Evolutionary conservation across 2,113 vertebrate genomes (phyloP).

Genomic region (Rhinopithecus roxellana): DNA sequence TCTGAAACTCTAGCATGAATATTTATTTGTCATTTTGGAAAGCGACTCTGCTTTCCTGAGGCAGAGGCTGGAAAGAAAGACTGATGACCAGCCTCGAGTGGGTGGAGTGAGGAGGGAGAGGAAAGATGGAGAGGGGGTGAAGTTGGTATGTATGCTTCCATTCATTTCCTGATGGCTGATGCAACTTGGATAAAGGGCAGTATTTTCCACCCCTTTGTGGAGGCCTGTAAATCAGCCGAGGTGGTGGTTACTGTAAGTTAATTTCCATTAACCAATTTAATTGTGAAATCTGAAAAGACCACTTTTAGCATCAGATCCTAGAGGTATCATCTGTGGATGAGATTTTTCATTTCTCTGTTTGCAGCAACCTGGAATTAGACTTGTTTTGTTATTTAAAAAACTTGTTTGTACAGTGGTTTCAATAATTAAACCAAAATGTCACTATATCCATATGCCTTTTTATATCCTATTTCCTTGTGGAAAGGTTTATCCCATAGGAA

Average conservation of each 20-base stretch:
- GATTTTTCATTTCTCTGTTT: conserved; percentile 76
- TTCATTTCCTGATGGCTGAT: not conserved
- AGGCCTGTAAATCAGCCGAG: not conserved
- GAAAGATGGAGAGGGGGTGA: not conserved
- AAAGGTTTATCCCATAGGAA: conserved; percentile 78
- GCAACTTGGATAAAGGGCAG: accelerated
- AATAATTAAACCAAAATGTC: conserved; percentile 87
- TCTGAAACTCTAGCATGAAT: not conserved
- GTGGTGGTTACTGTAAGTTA: not conserved
- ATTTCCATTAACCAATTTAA: not conserved
- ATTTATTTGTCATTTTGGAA: conserved; percentile 42
- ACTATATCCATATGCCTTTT: conserved; percentile 68
- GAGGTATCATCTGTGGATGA: conserved; percentile 72
- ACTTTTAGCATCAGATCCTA: not conserved
- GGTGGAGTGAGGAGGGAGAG: not conserved
- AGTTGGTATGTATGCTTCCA: accelerated
- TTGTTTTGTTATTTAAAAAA: conserved; percentile 80
- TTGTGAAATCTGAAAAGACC: not conserved
- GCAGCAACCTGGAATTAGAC: conserved; percentile 69
- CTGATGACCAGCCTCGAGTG: not conserved
- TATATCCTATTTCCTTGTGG: conserved; percentile 68
- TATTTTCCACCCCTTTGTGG: not conserved
- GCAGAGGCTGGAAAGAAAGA: conserved; percentile 10
- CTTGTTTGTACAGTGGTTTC: conserved; percentile 80
- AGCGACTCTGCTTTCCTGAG: not conserved